Evolutionary conservation across 2,888 invertebrate species (phyloP).

Genomic region (Notodonta ziczac): DNA sequence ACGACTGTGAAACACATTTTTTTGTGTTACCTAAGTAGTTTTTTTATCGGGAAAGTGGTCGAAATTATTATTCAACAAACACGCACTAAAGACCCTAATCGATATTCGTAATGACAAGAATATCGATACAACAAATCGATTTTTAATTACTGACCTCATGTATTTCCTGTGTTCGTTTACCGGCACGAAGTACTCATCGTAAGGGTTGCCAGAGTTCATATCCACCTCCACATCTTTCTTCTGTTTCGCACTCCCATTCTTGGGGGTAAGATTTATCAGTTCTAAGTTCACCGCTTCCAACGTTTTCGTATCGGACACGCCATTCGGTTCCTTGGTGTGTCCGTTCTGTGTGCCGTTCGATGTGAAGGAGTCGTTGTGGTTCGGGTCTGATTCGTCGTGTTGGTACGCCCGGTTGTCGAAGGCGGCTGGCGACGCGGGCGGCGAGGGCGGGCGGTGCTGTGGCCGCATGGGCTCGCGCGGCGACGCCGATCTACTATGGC

Average conservation of each 20-base stretch:
- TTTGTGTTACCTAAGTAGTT: too few species aligned
- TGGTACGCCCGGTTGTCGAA: conserved; percentile 80
- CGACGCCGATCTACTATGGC: conserved; percentile 79
- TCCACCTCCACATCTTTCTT: conserved; percentile 88
- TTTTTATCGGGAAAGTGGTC: too few species aligned
- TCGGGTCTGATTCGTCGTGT: conserved; percentile 72
- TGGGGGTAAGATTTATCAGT: conserved; percentile 88
- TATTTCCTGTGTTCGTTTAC: conserved; percentile 94
- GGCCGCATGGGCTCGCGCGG: conserved; percentile 81
- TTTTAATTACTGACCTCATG: conserved; percentile 86
- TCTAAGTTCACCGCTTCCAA: conserved; percentile 91
- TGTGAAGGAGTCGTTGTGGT: conserved; percentile 82
- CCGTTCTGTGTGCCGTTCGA: conserved; percentile 70
- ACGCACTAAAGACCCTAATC: too few species aligned
- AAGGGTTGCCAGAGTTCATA: conserved; percentile 87
- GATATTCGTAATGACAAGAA: too few species aligned
- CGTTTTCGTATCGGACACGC: conserved; percentile 67
- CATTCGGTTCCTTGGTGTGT: conserved; percentile 71
- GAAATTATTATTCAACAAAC: too few species aligned
- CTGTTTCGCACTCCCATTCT: conserved; percentile 82
- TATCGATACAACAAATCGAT: background rate
- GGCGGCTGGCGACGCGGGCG: conserved; percentile 62
- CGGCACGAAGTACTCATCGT: conserved; percentile 93
- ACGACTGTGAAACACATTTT: too few species aligned
- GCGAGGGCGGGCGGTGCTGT: conserved; percentile 75